A percentile compares a stretch with the other conserved stretches of the same genome.
Evolutionary conservation across 1,140 invertebrate species (phyloP).

Genomic region (Lepeophtheirus salmonis): DNA sequence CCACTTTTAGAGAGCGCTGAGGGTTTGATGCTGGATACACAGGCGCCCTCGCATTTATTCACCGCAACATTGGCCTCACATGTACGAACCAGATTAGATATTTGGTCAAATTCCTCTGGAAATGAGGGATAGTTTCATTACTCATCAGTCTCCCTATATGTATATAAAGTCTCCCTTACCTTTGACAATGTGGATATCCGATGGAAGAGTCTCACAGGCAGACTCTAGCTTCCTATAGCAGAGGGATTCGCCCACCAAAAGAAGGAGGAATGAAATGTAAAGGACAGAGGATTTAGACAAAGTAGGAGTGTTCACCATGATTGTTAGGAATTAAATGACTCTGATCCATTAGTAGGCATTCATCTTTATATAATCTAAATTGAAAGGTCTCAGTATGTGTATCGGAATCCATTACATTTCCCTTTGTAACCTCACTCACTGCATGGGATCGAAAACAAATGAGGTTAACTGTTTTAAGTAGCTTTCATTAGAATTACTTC

Average conservation of each 20-base stretch:
- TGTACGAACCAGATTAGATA: slow-evolving; percentile 52
- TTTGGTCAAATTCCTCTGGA: slow-evolving; percentile 66
- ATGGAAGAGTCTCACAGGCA: slow-evolving; percentile 54
- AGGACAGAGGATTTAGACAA: no score
- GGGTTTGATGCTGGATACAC: slow-evolving; percentile 70
- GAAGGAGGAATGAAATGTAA: no score
- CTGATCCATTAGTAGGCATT: background rate
- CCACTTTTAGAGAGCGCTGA: slow-evolving; percentile 65
- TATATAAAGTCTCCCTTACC: slow-evolving; percentile 29
- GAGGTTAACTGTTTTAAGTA: no score
- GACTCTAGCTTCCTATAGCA: slow-evolving; percentile 25
- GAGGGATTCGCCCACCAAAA: background rate
- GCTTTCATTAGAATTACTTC: no score
- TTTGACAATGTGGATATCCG: slow-evolving; percentile 57
- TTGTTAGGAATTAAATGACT: background rate
- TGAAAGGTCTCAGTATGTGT: background rate
- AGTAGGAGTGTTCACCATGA: background rate
- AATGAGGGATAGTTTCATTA: slow-evolving; percentile 17
- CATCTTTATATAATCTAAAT: background rate
- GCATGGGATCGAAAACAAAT: background rate
- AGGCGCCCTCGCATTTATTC: slow-evolving; percentile 74
- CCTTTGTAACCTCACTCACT: background rate
- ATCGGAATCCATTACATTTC: background rate
- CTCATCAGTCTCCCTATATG: slow-evolving; percentile 2
- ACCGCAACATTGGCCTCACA: slow-evolving; percentile 57